phyloP scores from a whole-genome alignment of 2,888 invertebrate species.

The Dinocampus coccinellae region DNA sequence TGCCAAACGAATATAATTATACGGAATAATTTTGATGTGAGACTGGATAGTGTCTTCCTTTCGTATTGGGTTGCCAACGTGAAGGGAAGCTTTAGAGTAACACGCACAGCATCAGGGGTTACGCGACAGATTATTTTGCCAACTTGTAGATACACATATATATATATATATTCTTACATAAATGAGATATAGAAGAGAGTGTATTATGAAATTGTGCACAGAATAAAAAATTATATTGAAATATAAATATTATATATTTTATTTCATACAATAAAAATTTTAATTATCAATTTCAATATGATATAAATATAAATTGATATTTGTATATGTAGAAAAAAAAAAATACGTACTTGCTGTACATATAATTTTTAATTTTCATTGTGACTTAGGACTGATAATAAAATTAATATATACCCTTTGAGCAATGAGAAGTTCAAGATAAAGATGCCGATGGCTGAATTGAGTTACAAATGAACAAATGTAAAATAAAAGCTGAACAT shows the following conservation, averaged over 20 bases:
- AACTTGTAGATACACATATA: background rate
- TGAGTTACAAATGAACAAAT: conserved; percentile 65
- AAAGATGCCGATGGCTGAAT: conserved; percentile 66
- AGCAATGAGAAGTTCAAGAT: conserved; percentile 66
- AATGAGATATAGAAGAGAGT: no score
- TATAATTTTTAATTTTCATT: conserved; percentile 66
- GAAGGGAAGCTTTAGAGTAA: conserved; percentile 32
- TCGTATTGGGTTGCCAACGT: conserved; percentile 35
- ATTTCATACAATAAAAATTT: no score
- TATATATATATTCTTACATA: no score
- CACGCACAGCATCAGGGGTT: conserved; percentile 16
- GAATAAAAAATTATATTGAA: no score
- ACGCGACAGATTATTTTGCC: background rate
- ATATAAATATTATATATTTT: no score
- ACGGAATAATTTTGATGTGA: conserved; percentile 68
- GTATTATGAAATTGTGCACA: conserved; percentile 1
- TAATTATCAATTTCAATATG: no score
- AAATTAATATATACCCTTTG: conserved; percentile 66
- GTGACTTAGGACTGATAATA: conserved; percentile 61
- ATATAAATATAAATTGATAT: no score
- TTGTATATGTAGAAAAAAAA: no score
- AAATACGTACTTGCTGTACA: no score
- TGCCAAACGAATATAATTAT: conserved; percentile 70
- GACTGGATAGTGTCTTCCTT: conserved; percentile 33
- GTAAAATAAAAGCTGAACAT: conserved; percentile 50